Conservation (phyloP, 1,140 invertebrate species). For the Drosophila chauvacae region DNA sequence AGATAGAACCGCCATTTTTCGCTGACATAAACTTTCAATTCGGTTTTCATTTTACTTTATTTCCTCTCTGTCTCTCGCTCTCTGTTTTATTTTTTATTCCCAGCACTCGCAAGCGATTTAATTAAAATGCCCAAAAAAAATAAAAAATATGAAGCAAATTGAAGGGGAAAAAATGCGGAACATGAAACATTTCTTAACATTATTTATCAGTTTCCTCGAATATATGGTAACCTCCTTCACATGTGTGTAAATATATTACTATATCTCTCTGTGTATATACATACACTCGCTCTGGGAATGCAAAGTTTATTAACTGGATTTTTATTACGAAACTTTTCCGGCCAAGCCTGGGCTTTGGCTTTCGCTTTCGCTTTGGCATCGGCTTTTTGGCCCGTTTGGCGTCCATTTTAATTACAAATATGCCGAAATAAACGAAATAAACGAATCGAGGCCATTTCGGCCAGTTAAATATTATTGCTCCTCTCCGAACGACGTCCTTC, state of each 20-base stretch:
- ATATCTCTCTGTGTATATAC: slow-evolving; percentile 12
- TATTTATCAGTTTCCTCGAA: slow-evolving; percentile 41
- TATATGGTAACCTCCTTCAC: neutral
- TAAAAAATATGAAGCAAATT: neutral
- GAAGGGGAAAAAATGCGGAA: neutral
- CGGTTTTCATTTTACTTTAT: slow-evolving; percentile 70
- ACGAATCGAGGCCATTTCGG: slow-evolving; percentile 11
- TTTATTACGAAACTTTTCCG: slow-evolving; percentile 63
- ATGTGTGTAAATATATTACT: neutral
- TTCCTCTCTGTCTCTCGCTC: slow-evolving; percentile 22
- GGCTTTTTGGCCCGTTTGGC: slow-evolving; percentile 13
- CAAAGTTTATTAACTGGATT: slow-evolving; percentile 66
- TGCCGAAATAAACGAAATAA: slow-evolving; percentile 29
- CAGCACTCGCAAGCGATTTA: slow-evolving; percentile 40
- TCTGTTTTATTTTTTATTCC: slow-evolving; percentile 5
- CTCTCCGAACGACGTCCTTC: neutral
- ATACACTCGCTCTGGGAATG: slow-evolving; percentile 26
- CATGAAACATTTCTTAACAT: slow-evolving; percentile 41
- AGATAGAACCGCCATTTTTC: slow-evolving; percentile 62
- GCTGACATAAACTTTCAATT: slow-evolving; percentile 80
- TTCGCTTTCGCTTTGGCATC: neutral
- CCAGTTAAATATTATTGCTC: slow-evolving; percentile 26
- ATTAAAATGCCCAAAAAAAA: slow-evolving; percentile 43
- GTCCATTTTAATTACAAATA: slow-evolving; percentile 65
- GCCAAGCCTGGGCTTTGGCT: slow-evolving; percentile 2